Evolutionary conservation across 2,797 vertebrate species (phyloP).

Genomic region (Pogoniulus pusillus): DNA sequence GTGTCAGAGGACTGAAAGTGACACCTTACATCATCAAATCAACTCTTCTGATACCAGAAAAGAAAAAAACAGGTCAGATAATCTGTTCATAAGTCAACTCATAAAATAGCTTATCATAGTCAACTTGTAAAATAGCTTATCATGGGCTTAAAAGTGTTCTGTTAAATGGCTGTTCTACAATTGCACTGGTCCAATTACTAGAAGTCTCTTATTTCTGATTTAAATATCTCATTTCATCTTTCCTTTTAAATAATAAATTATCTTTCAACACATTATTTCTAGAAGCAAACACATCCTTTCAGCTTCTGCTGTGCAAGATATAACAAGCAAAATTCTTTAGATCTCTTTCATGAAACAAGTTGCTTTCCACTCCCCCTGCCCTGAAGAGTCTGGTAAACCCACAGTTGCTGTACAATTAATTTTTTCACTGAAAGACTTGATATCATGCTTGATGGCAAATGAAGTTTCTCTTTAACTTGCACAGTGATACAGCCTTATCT

Average conservation of each 20-base stretch:
- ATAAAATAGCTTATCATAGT: neutral
- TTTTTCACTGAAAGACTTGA: neutral
- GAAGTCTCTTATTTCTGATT: neutral
- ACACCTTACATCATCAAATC: neutral
- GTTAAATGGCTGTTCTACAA: neutral
- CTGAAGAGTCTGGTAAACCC: neutral
- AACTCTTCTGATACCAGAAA: neutral
- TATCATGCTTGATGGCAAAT: neutral
- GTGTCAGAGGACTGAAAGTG: neutral
- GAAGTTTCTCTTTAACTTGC: neutral
- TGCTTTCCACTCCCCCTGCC: neutral
- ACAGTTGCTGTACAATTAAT: neutral
- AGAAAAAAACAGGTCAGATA: neutral
- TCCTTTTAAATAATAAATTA: neutral
- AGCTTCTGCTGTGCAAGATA: neutral
- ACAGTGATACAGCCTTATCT: neutral
- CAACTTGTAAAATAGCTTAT: neutral
- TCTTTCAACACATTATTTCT: neutral
- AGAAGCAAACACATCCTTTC: neutral
- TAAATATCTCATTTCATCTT: neutral
- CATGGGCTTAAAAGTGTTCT: neutral
- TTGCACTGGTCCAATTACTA: neutral
- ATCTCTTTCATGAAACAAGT: neutral
- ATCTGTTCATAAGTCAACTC: neutral
- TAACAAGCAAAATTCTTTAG: neutral